Evolutionary conservation across 2,113 vertebrate species (phyloP).

Genomic region (Alectura lathami): DNA sequence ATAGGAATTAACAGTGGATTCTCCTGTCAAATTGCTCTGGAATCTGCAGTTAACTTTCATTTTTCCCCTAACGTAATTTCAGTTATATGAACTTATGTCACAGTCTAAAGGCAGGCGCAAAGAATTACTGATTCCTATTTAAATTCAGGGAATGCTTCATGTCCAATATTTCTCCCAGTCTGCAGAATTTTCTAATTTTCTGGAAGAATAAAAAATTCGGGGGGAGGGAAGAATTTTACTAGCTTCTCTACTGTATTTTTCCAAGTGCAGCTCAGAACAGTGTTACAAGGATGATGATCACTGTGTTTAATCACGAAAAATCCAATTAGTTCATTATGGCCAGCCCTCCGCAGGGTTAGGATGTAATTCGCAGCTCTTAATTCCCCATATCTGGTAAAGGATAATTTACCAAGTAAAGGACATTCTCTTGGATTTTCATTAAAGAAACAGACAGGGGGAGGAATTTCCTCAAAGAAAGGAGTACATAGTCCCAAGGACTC

Average conservation of each 20-base stretch:
- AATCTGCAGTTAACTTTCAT: not conserved
- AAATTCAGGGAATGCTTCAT: not conserved
- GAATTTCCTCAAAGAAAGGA: not conserved
- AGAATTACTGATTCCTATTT: not conserved
- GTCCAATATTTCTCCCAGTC: not conserved
- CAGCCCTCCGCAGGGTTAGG: not conserved
- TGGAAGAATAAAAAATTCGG: not conserved
- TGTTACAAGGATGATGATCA: not conserved
- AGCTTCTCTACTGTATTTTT: not conserved
- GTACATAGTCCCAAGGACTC: not conserved
- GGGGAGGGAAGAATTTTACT: not conserved
- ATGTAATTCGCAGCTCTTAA: not conserved
- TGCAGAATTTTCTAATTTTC: not conserved
- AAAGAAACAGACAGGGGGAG: not conserved
- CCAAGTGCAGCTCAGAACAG: not conserved
- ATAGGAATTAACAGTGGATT: not conserved
- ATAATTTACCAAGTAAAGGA: not conserved
- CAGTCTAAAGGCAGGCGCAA: not conserved
- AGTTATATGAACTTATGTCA: not conserved
- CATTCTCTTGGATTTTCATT: not conserved
- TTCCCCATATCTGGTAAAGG: not conserved
- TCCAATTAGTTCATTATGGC: not conserved
- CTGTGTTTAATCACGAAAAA: not conserved
- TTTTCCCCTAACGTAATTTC: not conserved
- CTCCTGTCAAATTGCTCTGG: not conserved